phyloP scores from a whole-genome alignment of 2,797 vertebrate species.

The Sphenodon punctatus region DNA sequence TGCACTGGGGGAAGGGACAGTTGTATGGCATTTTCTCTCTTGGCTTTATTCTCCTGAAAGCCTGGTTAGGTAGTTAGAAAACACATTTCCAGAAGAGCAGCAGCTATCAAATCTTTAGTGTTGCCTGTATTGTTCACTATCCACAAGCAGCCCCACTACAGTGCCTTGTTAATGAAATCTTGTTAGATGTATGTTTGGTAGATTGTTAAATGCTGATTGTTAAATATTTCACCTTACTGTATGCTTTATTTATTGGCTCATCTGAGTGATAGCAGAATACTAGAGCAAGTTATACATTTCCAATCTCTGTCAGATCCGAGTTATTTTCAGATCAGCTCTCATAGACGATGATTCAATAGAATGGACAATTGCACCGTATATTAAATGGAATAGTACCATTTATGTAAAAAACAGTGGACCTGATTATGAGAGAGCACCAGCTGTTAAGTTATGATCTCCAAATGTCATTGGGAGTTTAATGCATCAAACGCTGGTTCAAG shows the following conservation, averaged over 20 bases:
- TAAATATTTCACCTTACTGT: slow-evolving; percentile 55
- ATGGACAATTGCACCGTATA: background rate
- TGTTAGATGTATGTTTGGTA: slow-evolving; percentile 33
- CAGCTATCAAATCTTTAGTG: slow-evolving; percentile 41
- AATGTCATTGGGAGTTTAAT: slow-evolving; percentile 43
- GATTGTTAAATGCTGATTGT: slow-evolving; percentile 59
- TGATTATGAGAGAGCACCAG: slow-evolving; percentile 17
- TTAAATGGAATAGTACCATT: slow-evolving; percentile 27
- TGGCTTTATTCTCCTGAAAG: slow-evolving; percentile 54
- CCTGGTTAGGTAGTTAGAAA: slow-evolving; percentile 55
- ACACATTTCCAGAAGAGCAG: slow-evolving; percentile 53
- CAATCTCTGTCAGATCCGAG: slow-evolving; percentile 30
- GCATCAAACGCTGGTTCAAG: slow-evolving; percentile 36
- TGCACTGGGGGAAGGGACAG: slow-evolving; percentile 52
- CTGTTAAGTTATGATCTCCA: slow-evolving; percentile 45
- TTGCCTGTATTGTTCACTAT: slow-evolving; percentile 47
- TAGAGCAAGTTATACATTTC: slow-evolving; percentile 46
- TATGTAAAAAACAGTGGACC: slow-evolving; percentile 41
- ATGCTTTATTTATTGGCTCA: slow-evolving; percentile 45
- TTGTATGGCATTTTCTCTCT: slow-evolving; percentile 17
- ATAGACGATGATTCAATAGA: slow-evolving; percentile 11
- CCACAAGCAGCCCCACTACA: slow-evolving; percentile 6
- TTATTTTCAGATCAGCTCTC: slow-evolving; percentile 48
- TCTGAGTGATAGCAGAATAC: slow-evolving; percentile 38
- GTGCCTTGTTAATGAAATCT: slow-evolving; percentile 45